A percentile compares a stretch with the other conserved stretches of the same genome.
These are phyloP conservation scores for Phocides pigmalion DNA, from an alignment of 1,140 invertebrate genomes.

Conservation along the genomic window DNA sequence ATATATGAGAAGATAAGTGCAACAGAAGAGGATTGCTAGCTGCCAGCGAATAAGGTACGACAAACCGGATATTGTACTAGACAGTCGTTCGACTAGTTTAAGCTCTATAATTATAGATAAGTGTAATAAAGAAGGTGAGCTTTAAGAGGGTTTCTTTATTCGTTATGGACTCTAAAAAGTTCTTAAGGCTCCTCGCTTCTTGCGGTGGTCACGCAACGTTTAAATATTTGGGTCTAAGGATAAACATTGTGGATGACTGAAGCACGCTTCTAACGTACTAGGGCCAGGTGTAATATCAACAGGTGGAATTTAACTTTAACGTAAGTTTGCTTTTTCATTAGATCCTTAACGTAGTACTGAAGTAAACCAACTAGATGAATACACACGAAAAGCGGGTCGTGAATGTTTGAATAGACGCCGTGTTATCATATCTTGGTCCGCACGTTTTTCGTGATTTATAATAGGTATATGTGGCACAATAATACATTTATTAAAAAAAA, in stretches of 20 bases:
- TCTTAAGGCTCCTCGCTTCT: conserved; percentile 41
- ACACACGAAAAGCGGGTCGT: background rate
- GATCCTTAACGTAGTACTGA: conserved; percentile 18
- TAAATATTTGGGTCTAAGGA: conserved; percentile 59
- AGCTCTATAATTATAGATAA: conserved; percentile 42
- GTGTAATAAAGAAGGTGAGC: conserved; percentile 35
- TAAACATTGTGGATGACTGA: conserved; percentile 44
- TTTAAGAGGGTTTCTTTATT: conserved; percentile 24
- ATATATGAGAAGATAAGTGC: conserved; percentile 53
- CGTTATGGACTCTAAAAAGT: conserved; percentile 35
- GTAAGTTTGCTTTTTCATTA: conserved; percentile 41
- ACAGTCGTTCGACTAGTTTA: conserved; percentile 69
- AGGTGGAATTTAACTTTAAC: conserved; percentile 54
- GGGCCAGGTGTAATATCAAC: conserved; percentile 67
- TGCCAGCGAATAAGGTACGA: conserved; percentile 74
- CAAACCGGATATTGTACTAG: conserved; percentile 76
- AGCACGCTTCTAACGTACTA: conserved; percentile 44
- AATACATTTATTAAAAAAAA: no score
- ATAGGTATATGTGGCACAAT: no score
- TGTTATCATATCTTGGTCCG: background rate
- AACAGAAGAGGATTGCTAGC: conserved; percentile 67
- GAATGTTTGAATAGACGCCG: conserved; percentile 19
- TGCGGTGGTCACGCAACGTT: conserved; percentile 51
- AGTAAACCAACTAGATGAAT: background rate
- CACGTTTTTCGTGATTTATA: no score